Conservation (phyloP, 2,113 vertebrate genomes). For the Chloebia gouldiae region DNA sequence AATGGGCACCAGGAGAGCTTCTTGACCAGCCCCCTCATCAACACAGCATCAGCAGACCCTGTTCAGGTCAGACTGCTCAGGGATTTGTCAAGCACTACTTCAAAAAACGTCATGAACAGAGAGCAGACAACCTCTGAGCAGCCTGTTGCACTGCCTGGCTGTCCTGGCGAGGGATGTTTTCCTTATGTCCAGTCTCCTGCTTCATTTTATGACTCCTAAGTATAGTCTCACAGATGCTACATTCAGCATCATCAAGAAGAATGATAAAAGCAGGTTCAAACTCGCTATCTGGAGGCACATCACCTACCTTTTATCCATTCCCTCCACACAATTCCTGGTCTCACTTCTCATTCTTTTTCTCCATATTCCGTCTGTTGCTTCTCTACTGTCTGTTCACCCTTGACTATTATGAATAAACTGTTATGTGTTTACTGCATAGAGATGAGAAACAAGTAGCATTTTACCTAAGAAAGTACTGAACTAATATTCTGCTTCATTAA, state of each 20-base stretch:
- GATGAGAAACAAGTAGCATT: background rate
- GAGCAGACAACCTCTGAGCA: background rate
- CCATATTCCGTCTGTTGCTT: background rate
- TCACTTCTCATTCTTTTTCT: background rate
- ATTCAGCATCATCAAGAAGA: background rate
- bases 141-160: background rate
- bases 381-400: background rate
- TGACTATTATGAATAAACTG: background rate
- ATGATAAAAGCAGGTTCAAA: background rate
- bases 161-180: background rate
- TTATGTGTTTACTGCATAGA: background rate
- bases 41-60: background rate
- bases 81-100: background rate
- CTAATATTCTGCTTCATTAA: background rate
- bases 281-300: background rate
- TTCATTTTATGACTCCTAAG: background rate
- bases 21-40: background rate
- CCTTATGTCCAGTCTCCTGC: background rate
- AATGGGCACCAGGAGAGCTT: background rate
- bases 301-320: background rate
- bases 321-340: background rate
- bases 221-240: background rate
- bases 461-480: background rate
- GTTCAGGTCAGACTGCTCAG: background rate
- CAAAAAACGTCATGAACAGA: background rate